Conservation (phyloP, 1,140 invertebrate genomes). For the Meloidogyne chitwoodi region DNA sequence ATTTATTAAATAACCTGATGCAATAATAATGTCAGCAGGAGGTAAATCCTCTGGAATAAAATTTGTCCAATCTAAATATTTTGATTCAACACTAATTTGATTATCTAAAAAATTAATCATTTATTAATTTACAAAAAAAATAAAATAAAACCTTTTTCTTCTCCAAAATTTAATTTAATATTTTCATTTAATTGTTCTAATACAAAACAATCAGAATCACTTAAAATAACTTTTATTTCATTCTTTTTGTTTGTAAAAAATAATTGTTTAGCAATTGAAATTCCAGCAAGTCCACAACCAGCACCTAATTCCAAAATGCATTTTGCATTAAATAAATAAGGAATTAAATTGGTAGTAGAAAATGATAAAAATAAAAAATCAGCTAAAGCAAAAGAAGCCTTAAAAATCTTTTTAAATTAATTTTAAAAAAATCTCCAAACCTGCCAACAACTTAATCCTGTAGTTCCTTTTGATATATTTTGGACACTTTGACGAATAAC, state of each 20-base stretch:
- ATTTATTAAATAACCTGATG: background rate
- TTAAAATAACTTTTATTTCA: background rate
- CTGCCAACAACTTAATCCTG: slow-evolving; percentile 23
- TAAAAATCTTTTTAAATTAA: background rate
- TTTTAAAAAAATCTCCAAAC: too few species aligned
- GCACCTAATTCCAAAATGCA: slow-evolving; percentile 32
- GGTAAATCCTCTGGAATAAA: background rate
- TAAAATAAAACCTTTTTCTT: background rate
- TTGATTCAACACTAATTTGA: background rate
- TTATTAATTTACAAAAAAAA: background rate
- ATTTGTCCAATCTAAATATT: background rate
- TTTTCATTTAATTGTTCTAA: background rate
- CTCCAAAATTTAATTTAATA: background rate
- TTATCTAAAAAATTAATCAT: background rate
- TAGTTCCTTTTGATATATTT: slow-evolving; percentile 22
- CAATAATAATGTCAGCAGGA: background rate
- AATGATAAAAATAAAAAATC: slow-evolving; percentile 5
- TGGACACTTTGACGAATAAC: slow-evolving; percentile 12
- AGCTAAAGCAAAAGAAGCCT: slow-evolving; percentile 15
- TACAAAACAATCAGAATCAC: background rate
- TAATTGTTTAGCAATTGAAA: slow-evolving; percentile 6
- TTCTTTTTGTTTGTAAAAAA: background rate
- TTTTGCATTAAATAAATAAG: background rate
- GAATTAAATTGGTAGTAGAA: background rate
- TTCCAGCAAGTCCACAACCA: slow-evolving; percentile 35